Conservation (phyloP, 2,888 invertebrate species). For the Miltochrista miniata region DNA sequence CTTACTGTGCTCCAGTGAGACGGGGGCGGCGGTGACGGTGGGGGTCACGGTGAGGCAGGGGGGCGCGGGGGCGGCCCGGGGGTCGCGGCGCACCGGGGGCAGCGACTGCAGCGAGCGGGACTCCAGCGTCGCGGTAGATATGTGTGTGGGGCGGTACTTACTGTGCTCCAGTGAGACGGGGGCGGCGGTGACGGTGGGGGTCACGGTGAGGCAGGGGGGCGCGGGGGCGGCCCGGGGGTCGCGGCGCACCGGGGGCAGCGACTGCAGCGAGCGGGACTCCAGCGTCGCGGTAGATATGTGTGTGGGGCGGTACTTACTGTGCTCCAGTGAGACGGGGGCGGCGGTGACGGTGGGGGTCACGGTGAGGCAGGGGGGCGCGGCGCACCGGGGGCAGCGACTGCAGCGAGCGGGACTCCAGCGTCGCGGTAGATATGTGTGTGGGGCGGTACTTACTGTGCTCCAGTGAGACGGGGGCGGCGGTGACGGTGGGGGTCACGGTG, state of each 20-base stretch:
- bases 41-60: no score
- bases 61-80: constrained; percentile 11
- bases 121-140: constrained; percentile 68
- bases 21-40: background rate
- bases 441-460: no score
- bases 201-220: constrained; percentile 1
- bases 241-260: constrained; percentile 78
- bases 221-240: constrained; percentile 21
- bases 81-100: constrained; percentile 73
- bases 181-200: background rate
- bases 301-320: no score
- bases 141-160: constrained; percentile 1
- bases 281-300: constrained; percentile 68
- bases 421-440: constrained; percentile 68
- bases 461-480: no score
- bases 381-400: constrained; percentile 81
- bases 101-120: constrained; percentile 72
- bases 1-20: constrained; percentile 1
- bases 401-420: constrained; percentile 66
- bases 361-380: no score
- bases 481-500: no score
- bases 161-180: background rate
- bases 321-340: no score
- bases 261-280: constrained; percentile 69
- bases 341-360: no score